A percentile compares a stretch with the other conserved stretches of the same genome.
Evolutionary conservation across 2,113 vertebrate species (phyloP).

Genomic region (Macheiramphus alcinus): DNA sequence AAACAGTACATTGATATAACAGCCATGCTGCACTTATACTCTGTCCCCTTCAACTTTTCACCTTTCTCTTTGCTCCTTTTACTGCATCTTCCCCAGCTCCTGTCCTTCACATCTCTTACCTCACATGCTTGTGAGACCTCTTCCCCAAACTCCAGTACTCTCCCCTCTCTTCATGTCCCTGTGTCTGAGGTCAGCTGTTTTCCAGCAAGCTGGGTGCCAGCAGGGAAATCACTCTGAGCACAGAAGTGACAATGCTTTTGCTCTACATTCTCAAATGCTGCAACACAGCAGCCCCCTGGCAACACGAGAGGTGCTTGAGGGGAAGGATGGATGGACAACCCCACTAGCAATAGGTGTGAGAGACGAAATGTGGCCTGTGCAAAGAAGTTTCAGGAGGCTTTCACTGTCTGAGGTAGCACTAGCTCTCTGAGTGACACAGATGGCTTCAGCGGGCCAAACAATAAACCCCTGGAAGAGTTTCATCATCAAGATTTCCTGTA

Average conservation of each 20-base stretch:
- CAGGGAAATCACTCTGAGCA: neutral
- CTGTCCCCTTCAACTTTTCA: neutral
- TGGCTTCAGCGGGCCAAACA: neutral
- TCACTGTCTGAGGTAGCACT: neutral
- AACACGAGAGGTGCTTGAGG: neutral
- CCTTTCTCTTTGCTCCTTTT: neutral
- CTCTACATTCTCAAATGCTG: neutral
- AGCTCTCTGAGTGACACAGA: neutral
- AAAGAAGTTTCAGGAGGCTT: neutral
- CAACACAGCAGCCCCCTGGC: neutral
- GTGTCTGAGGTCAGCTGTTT: neutral
- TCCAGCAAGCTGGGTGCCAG: neutral
- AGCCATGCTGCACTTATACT: neutral
- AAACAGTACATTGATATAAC: neutral
- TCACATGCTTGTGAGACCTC: neutral
- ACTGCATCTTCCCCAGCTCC: neutral
- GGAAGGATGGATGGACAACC: neutral
- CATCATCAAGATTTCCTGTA: neutral
- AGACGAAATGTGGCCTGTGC: neutral
- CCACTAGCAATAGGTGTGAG: neutral
- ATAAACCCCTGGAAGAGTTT: neutral
- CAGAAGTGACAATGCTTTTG: neutral
- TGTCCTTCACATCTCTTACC: neutral
- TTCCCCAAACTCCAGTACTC: neutral
- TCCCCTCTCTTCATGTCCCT: neutral